Evolutionary conservation across 2,113 vertebrate genomes (phyloP), one percentile per base, ranked within the genome.

Genomic region (Salvator merianae): DNA sequence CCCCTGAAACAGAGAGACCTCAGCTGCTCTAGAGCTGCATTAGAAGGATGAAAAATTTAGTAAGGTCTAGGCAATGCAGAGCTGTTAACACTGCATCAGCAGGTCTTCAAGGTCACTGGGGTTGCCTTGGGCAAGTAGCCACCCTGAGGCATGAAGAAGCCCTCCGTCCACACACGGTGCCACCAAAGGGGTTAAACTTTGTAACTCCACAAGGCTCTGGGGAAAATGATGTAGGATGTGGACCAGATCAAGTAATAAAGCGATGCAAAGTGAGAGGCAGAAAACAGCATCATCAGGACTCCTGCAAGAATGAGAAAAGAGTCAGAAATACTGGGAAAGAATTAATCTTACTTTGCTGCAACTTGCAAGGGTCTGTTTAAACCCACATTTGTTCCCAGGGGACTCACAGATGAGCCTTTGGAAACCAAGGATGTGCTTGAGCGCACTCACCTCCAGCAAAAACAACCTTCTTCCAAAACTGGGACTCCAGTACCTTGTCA

Each of bases 181-280:
- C 12, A 7, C 22, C 16, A n/a, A 7, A 0, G 50, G 28, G 79
- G 7, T 92, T 95, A 97, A 9, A 93, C 92, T 91, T 96, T 95
- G 88, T 90, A 93, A 93, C 97, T 98, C 98, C 98, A 99, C 30
- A 98, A 85, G 26, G 94, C 94, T 0, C 94, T 96, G 6, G 98
- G 98, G 90, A 98, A 98, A 93, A 98, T 81, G 86, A 98, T 97
- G 94, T 99, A 99, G 47, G 98, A 98, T 7, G 94, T 87, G 0
- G 97, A 97, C 98, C 98, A 99, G n/a, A 96, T 86, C 87, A 99
- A 95, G 91, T 97, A 98, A 92, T 99, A 99, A 40, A 97, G 83
- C 2, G 97, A 97, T 0, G 95, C 97, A 50, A 97, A 80, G 0
- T 89, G 91, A 34, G 96, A 95, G 0, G 96, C 96, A 2, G 92